These are phyloP conservation scores for Himalopsyche kuldschensis DNA, from an alignment of 2,888 invertebrate species.

Conservation along the genomic window DNA sequence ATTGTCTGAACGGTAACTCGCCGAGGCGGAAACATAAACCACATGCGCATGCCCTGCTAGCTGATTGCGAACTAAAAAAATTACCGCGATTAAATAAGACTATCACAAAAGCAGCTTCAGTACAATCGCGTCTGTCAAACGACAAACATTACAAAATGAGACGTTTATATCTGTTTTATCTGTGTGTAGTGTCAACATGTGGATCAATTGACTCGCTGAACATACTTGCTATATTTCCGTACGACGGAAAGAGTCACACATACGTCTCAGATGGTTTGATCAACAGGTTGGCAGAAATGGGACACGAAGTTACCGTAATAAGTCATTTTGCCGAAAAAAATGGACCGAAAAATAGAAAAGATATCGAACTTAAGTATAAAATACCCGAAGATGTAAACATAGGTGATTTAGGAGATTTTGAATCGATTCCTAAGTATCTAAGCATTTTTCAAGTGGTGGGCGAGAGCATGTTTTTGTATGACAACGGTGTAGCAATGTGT, in stretches of 20 bases:
- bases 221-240: conserved; percentile 59
- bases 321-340: conserved; percentile 56
- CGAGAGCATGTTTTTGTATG: conserved; percentile 45
- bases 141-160: background rate
- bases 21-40: background rate
- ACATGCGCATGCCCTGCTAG: background rate
- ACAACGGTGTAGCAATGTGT: conserved; percentile 54
- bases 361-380: conserved; percentile 52
- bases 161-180: background rate
- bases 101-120: background rate
- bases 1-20: background rate
- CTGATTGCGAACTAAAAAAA: background rate
- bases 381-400: background rate
- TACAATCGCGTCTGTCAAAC: background rate
- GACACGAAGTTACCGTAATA: conserved; percentile 60
- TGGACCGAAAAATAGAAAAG: conserved; percentile 58
- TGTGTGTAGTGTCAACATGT: background rate
- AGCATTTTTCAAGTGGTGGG: conserved; percentile 48
- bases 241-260: conserved; percentile 56
- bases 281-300: conserved; percentile 54
- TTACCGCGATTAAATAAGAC: background rate
- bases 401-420: conserved; percentile 50
- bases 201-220: conserved; percentile 40
- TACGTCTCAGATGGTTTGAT: conserved; percentile 57
- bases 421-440: conserved; percentile 21